Evolutionary conservation across 2,888 invertebrate genomes (phyloP).

Genomic region (Tachystola acroxantha): DNA sequence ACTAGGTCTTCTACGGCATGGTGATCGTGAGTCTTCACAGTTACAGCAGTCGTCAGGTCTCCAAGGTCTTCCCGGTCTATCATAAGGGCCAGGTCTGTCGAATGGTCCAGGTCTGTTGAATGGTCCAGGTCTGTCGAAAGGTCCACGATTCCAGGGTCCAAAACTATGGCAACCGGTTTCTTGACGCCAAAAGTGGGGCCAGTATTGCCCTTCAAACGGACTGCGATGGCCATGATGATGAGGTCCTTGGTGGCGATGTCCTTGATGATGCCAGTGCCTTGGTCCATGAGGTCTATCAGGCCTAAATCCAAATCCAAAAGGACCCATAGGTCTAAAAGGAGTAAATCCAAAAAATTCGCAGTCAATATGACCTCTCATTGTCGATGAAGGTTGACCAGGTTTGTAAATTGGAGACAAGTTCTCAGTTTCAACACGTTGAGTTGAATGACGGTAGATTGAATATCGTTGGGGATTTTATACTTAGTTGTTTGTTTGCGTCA

Average conservation of each 20-base stretch:
- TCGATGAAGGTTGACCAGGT: neutral
- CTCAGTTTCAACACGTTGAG: neutral
- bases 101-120: neutral
- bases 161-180: slow-evolving; percentile 8
- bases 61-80: no score
- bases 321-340: neutral
- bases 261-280: no score
- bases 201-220: neutral
- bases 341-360: neutral
- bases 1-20: neutral
- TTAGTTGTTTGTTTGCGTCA: neutral
- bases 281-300: slow-evolving; percentile 1
- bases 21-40: neutral
- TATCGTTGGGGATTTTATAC: neutral
- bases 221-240: slow-evolving; percentile 7
- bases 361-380: slow-evolving; percentile 7
- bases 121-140: neutral
- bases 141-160: slow-evolving; percentile 6
- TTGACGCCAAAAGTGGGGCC: slow-evolving; percentile 1
- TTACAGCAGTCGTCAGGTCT: no score
- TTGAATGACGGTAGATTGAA: neutral
- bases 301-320: neutral
- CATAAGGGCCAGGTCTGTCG: slow-evolving; percentile 7
- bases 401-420: neutral
- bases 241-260: neutral